Base-by-base conservation (phyloP, 2,797 vertebrate genomes). In the Hylomyscus alleni region DNA sequence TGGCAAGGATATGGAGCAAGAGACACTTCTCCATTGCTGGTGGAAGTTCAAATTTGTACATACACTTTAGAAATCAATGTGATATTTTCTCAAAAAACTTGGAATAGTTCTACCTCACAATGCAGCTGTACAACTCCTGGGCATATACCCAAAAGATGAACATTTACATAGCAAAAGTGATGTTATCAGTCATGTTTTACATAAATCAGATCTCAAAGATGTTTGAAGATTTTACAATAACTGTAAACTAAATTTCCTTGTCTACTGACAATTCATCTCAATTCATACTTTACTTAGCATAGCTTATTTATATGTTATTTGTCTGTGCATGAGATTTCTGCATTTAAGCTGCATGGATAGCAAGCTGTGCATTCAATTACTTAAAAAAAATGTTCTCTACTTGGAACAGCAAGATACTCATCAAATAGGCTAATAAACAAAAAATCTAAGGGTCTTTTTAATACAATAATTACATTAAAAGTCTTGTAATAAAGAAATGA, bases 311-410 rank as follows among this genome's bases (percentile, higher is more conserved):
- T 95, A 95, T 62, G 89, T 96, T 90, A 96, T 96, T 94, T 97
- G 95, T 81, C 52, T 97, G 62, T 96, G 82, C 50, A 80, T 76
- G 72, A 22, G 73, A 10, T 96, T 93, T 98, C 97, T 97, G 81
- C 98, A 92, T 97, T 98, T 98, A 98, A 98, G 95, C 83, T 96
- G 11, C 26, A 93, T 77, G 56, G 44, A 3, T 3, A 94, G 97
- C 95, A 98, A 98, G 91, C 94, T 98, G 95, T 93, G 85, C 95
- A 98, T 98, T 97, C 96, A 98, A 97, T 98, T 98, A 95, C 84
- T 97, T 52, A 93, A 95, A 97, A 97, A 44, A 94, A 95, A 91
- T 56, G 95, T 94, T 24, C 97, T 93, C n/a, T n/a, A 93, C 97
- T 96, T 98, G 29, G 40, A 96, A 47, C 90, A 93, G 47, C 60